A percentile compares a stretch with the other conserved stretches of the same genome.
These are phyloP conservation scores for Hemicordylus capensis DNA, from an alignment of 2,113 vertebrate genomes.

Conservation along the genomic window DNA sequence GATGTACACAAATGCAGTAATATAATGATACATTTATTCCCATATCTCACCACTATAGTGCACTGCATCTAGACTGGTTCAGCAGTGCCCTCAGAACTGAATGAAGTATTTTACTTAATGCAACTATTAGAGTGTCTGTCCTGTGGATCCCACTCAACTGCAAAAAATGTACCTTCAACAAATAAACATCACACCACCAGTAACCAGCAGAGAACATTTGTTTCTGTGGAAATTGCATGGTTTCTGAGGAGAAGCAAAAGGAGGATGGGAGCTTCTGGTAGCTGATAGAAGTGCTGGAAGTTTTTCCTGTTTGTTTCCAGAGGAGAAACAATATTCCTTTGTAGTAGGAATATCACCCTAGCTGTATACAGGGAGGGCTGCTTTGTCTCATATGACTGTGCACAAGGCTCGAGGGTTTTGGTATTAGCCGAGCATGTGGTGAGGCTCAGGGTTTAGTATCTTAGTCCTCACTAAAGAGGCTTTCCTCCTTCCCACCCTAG, in stretches of 20 bases:
- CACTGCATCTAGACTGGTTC: neutral
- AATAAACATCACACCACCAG: neutral
- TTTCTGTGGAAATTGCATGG: neutral
- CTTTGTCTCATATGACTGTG: too few relatives aligned
- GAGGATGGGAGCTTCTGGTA: neutral
- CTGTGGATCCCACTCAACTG: neutral
- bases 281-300: neutral
- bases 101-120: neutral
- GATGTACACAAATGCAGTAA: neutral
- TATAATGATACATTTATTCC: neutral
- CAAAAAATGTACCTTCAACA: neutral
- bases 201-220: neutral
- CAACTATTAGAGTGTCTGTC: neutral
- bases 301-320: neutral
- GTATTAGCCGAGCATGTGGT: too few relatives aligned
- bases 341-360: too few relatives aligned
- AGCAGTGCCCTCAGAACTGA: neutral
- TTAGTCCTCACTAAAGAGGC: too few relatives aligned
- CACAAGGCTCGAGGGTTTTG: too few relatives aligned
- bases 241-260: neutral
- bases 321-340: too few relatives aligned
- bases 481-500: too few relatives aligned
- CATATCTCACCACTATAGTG: neutral
- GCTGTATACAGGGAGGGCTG: too few relatives aligned
- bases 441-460: too few relatives aligned